Percentiles rank a stretch among this genome's conserved stretches.
Evolutionary conservation across 2,888 invertebrate genomes (phyloP).

Genomic region (Erebia ligea): DNA sequence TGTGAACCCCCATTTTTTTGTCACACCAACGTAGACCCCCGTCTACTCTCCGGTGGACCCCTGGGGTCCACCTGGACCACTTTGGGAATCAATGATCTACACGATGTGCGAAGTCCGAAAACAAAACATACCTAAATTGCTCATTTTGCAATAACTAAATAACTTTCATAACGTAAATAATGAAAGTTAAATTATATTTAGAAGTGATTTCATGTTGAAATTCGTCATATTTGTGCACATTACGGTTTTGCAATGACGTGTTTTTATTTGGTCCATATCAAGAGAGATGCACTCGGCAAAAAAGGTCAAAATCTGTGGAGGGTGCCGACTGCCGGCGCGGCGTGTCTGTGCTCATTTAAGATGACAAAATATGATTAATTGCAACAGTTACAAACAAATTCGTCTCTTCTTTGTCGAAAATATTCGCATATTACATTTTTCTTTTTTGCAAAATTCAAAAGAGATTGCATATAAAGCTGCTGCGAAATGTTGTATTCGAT

Average conservation of each 20-base stretch:
- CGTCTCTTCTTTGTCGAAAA: background rate
- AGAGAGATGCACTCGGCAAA: constrained; percentile 18
- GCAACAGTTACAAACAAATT: constrained; percentile 12
- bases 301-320: constrained; percentile 13
- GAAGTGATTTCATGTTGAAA: constrained; percentile 60
- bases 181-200: constrained; percentile 24
- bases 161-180: constrained; percentile 10
- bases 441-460: background rate
- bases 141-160: constrained; percentile 11
- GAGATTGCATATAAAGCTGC: too few relatives aligned
- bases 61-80: too few relatives aligned
- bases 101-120: background rate
- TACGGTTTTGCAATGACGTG: constrained; percentile 58
- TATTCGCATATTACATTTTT: background rate
- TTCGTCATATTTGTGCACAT: constrained; percentile 43
- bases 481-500: too few relatives aligned
- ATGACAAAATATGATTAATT: constrained; percentile 38
- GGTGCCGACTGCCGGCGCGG: background rate
- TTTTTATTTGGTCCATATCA: constrained; percentile 19
- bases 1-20: too few relatives aligned
- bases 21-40: too few relatives aligned
- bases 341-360: constrained; percentile 3
- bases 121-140: background rate
- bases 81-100: too few relatives aligned
- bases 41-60: too few relatives aligned